Conservation (phyloP, 2,888 invertebrate species). For the Monochamus alternatus region DNA sequence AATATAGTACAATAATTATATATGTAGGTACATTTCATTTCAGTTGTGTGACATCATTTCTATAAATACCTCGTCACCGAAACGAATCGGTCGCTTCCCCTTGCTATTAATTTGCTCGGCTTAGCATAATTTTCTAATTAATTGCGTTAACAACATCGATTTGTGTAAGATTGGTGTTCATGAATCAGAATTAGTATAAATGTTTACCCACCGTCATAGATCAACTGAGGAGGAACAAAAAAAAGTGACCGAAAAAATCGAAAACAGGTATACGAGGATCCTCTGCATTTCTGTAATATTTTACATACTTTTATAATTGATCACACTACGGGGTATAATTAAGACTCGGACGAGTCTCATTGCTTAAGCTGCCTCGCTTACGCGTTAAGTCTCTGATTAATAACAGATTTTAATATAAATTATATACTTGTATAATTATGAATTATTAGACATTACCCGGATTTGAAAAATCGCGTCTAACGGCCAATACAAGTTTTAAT, state of each 20-base stretch:
- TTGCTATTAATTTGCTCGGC: conserved; percentile 31
- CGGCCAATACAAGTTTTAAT: no score
- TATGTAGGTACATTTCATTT: no score
- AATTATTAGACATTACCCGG: conserved; percentile 38
- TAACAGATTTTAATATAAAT: conserved; percentile 48
- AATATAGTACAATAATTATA: not conserved
- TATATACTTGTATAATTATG: conserved; percentile 45
- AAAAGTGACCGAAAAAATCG: conserved; percentile 1
- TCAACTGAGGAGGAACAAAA: conserved; percentile 1
- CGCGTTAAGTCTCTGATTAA: conserved; percentile 52
- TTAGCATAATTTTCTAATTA: conserved; percentile 39
- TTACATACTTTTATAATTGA: conserved; percentile 34
- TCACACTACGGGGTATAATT: conserved; percentile 51
- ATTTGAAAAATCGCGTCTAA: not conserved
- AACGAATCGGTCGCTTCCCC: not conserved
- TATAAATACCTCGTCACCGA: no score
- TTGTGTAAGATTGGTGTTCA: conserved; percentile 26
- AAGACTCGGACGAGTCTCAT: conserved; percentile 41
- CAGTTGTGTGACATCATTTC: no score
- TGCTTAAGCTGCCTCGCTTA: conserved; percentile 49
- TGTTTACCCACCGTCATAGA: conserved; percentile 20
- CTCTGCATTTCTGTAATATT: conserved; percentile 23
- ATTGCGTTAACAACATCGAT: conserved; percentile 27
- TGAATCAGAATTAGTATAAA: conserved; percentile 28
- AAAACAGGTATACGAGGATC: conserved; percentile 21